Conservation (phyloP, 2,113 vertebrate species). For the Oreochromis niloticus region DNA sequence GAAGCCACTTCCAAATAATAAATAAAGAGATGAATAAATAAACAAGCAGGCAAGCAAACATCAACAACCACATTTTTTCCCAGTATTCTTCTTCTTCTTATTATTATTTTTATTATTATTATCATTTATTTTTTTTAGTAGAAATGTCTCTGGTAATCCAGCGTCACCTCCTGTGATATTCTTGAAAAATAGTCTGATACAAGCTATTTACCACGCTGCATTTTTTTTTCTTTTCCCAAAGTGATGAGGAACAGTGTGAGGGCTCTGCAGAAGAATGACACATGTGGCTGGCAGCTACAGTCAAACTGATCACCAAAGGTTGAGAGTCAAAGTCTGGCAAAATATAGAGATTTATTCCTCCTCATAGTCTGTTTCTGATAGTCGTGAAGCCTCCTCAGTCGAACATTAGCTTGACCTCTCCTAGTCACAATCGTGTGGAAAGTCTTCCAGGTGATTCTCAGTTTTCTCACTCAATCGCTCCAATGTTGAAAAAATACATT, state of each 20-base stretch:
- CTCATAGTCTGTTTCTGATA: neutral
- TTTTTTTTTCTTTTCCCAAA: neutral
- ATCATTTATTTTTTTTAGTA: neutral
- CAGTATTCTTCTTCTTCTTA: neutral
- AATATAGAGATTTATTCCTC: slow-evolving; percentile 28
- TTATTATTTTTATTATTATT: neutral
- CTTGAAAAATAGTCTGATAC: slow-evolving; percentile 52
- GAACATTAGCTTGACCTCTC: neutral
- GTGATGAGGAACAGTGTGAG: neutral
- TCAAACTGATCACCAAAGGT: slow-evolving; percentile 4
- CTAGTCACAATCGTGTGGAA: neutral
- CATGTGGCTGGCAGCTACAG: slow-evolving; percentile 7
- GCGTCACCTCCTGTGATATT: slow-evolving; percentile 26
- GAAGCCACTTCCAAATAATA: slow-evolving; percentile 71
- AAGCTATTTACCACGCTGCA: slow-evolving; percentile 3
- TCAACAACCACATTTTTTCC: slow-evolving; percentile 65
- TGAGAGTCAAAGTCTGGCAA: slow-evolving; percentile 16
- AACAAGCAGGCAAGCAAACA: slow-evolving; percentile 79
- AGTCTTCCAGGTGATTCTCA: neutral
- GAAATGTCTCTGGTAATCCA: slow-evolving; percentile 56
- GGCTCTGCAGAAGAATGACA: slow-evolving; percentile 6
- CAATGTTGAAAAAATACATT: slow-evolving; percentile 57
- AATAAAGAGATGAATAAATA: slow-evolving; percentile 79
- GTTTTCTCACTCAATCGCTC: neutral
- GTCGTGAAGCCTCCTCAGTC: neutral